Base-by-base conservation (phyloP, 2,888 invertebrate genomes). In the Pammene aurita region DNA sequence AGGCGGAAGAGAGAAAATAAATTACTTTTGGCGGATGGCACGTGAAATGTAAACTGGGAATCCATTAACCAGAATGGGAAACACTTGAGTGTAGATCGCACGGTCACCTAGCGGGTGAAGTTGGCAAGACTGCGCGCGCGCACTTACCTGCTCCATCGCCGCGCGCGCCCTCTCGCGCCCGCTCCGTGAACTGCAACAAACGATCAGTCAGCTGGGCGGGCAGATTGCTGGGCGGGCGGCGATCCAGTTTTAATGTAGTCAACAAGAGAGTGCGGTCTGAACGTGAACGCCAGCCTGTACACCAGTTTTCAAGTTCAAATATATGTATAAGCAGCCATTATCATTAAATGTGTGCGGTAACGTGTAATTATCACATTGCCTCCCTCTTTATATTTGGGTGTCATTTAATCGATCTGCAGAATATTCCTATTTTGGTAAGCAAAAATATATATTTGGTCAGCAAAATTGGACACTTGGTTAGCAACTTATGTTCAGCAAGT, bases 181-280 rank as follows among this genome's bases (percentile, higher is more conserved):
- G 86, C 83, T 90, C 90, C 82, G 90, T 80, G 88, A 90, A 91
- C 91, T 91, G 90, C 73, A 90, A 91, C 87, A 86, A 73, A 79
- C 63, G 44, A 41, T 5, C 68, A 62, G 38, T 55, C 50, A 64
- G 58, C 48, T 58, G 41, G 70, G 52, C 55, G 55, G 74, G 74
- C 61, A 58, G 58, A 44, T 56, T 60, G 71, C 26, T 64, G 61
- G 44, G 42, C 55, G 58, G 10, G 67, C 34, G 77, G 79, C 75
- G 79, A 75, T 78, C 52, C 6, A 10, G 42, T 44, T 14, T 26
- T 10, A 44, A 7, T n/a, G 14, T 34, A 58, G 18, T 6, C 54
- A 34, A n/a, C 26, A 46, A 26, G n/a, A 58, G 58, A 74, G 78
- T 81, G 76, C 78, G 79, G 80, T 14, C 5, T 14, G 14, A 14